A percentile compares a stretch with the other conserved stretches of the same genome.
These are phyloP conservation scores for Heliconius erato DNA, from an alignment of 2,888 invertebrate species.

Conservation along the genomic window DNA sequence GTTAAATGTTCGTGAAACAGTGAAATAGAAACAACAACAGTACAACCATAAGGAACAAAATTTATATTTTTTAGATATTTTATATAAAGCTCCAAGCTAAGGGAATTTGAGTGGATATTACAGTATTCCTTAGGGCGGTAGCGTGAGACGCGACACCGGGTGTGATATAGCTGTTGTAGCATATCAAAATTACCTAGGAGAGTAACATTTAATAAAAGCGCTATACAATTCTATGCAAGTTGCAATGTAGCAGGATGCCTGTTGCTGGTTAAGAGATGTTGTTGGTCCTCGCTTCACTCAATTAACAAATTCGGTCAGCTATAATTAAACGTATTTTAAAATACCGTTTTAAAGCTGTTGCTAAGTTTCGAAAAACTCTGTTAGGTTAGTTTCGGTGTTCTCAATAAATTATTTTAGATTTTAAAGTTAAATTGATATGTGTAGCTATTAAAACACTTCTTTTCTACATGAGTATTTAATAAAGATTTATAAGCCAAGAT, in stretches of 20 bases:
- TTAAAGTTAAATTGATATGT: background rate
- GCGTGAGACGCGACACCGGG: background rate
- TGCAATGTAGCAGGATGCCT: background rate
- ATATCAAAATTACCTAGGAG: background rate
- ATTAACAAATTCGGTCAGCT: constrained; percentile 13
- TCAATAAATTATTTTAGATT: background rate
- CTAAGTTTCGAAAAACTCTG: background rate
- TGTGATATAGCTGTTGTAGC: background rate
- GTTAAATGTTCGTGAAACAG: too few relatives aligned
- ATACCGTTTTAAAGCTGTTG: background rate
- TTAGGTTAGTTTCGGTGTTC: background rate
- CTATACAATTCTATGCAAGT: background rate
- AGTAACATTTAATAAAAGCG: background rate
- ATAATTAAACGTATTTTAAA: background rate
- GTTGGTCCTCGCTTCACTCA: constrained; percentile 3
- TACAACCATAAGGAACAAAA: too few relatives aligned
- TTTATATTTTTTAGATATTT: too few relatives aligned
- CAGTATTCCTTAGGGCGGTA: too few relatives aligned
- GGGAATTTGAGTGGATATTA: too few relatives aligned
- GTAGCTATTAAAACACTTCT: background rate
- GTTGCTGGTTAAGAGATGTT: background rate
- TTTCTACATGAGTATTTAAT: background rate
- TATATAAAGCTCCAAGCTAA: too few relatives aligned
- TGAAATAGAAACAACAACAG: too few relatives aligned
- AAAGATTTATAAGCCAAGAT: background rate